Evolutionary conservation across 2,113 vertebrate genomes (phyloP).

Genomic region (Oncorhynchus gorbuscha): DNA sequence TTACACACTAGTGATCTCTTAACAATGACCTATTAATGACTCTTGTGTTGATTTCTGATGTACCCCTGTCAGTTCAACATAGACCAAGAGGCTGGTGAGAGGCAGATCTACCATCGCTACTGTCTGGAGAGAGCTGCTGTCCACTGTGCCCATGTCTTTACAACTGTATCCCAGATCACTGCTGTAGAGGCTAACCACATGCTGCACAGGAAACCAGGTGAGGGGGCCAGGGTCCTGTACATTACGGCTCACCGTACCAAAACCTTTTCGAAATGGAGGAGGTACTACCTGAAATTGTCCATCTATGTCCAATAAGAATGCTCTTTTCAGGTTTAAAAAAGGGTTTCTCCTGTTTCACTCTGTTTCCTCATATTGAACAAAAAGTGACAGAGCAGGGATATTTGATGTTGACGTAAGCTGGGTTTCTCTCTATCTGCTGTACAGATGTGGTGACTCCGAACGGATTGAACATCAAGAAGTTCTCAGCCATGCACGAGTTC

Average conservation of each 20-base stretch:
- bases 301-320: too few species aligned
- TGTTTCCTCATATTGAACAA: background rate
- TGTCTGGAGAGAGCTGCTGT: slow-evolving; percentile 91
- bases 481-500: slow-evolving; percentile 97
- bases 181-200: slow-evolving; percentile 92
- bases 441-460: slow-evolving; percentile 95
- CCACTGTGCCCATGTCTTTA: slow-evolving; percentile 92
- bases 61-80: slow-evolving; percentile 82
- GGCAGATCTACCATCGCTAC: slow-evolving; percentile 96
- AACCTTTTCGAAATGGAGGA: background rate
- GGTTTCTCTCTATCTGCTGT: background rate
- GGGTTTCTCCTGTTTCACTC: too few species aligned
- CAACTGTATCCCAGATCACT: slow-evolving; percentile 95
- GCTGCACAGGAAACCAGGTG: slow-evolving; percentile 90
- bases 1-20: background rate
- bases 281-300: too few species aligned
- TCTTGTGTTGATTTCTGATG: background rate
- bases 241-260: background rate
- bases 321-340: too few species aligned
- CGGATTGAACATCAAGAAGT: slow-evolving; percentile 95
- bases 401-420: background rate
- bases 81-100: slow-evolving; percentile 93
- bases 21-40: background rate
- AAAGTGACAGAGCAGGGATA: background rate
- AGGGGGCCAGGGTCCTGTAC: slow-evolving; percentile 20